Base-by-base conservation (phyloP, 37 sponge, comb jelly and placozoan genomes). In the Axinella damicornis region DNA sequence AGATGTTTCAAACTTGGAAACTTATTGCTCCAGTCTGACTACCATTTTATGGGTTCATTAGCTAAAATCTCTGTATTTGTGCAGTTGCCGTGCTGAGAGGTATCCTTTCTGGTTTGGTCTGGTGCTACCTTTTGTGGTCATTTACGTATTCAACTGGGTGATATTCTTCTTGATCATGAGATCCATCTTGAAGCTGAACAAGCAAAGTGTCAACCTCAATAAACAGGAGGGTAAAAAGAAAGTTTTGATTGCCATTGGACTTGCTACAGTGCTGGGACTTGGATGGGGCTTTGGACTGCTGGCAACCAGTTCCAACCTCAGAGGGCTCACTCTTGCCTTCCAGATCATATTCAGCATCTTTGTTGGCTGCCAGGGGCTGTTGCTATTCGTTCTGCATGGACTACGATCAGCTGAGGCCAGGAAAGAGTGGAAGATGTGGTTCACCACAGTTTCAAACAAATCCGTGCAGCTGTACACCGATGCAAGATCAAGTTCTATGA, bases 141-240 rank as follows among this genome's bases (percentile, higher is more conserved):
- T 91, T 55, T 86, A 91, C 69, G 16, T 86, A 31, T 77, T 91
- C 54, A 81, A 91, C 46, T 91, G 91, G 91, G 69, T 85, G n/a
- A 14, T 86, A 38, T 91, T 81, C 71, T 68, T 81, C 38, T 11
- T 85, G 31, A 85, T 85, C 34, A 38, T 91, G 52, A 65, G 41
- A 9, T 67, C 52, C 52, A 55, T 90, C 62, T 76, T 32, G 38
- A 41, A 69, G 32, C 14, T 39, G 2, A 14, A 38, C 0, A 20
- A n/a, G 5, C 2, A 35, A 2, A 25, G 67, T 30, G 33, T 17
- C 27, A 0, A 0, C 22, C 1, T 22, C 9, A 20, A 41, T 17
- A 58, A 71, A 21, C 40, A 28, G 31, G 40, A 71, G 25, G 40
- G 1, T 22, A 70, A 35, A 35, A 27, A 69, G 15, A 79, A 74